Evolutionary conservation across 1,140 invertebrate species (phyloP), one percentile per base, ranked within the genome.

Genomic region (Platorchestia sp.): DNA sequence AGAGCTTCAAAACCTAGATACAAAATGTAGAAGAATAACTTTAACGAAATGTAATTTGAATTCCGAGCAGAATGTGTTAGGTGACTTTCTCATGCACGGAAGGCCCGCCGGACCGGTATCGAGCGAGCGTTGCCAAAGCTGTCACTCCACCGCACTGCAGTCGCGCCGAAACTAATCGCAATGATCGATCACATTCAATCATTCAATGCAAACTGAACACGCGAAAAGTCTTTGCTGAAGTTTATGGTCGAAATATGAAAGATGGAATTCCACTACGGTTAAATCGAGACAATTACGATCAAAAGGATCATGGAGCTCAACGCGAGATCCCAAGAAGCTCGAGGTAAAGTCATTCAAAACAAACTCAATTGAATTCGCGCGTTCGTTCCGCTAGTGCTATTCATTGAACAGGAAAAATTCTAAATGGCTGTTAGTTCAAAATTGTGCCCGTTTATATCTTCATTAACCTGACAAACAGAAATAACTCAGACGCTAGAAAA

Each of bases 181-280:
- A 47, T 93, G 91, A 93, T 93, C 43, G 91, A 93, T 93, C 91
- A 93, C 43, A 44, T 93, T 44, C 43, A 6, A 93, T 44, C 43
- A 44, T 45, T 93, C 91, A 93, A 93, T 93, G 91, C 45, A 93
- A 45, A 47, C 91, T 45, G 3, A 40, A 19, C 43, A 19, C 44
- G 47, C 91, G 91, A 93, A 40, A 45, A 93, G 36, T n/a, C 91
- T 93, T 41, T 16, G 19, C 45, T 93, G 91, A 93, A 93, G 91
- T 93, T 93, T 93, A 93, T 93, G 91, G 91, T 7, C 7, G 91
- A 42, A 45, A 45, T 93, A 44, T 93, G 91, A 93, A 93, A 5
- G 91, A 93, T 45, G 91, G 91, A 42, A 93, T 93, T 93, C 91
- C 91, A 93, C 45, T 93, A 45, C 44, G 45, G 91, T 93, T 93